Base-by-base conservation (phyloP, 2,888 invertebrate species). In the Scaptomyza cyrtandrae region DNA sequence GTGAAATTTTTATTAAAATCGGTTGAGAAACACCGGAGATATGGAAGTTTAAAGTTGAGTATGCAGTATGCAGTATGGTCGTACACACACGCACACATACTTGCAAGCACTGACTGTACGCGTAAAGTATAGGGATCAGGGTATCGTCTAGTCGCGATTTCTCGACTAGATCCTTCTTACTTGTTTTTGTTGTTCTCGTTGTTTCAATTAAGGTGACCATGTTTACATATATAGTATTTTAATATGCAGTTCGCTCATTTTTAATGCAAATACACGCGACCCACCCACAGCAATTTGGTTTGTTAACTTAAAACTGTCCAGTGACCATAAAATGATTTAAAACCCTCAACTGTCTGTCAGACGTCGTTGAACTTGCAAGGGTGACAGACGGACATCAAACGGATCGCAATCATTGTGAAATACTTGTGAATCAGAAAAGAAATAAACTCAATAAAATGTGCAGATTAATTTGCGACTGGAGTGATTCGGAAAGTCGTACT, bases 221-320 rank as follows among this genome's bases (percentile, higher is more conserved):
- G 43, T 50, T 58, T n/a, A 37, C 50, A 39, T 39, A 53, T 31
- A 6, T 31, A 6, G 11, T 35, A 49, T 16, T 31, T 35, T 19
- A 44, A 46, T 49, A 41, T 69, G 59, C 57, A 56, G 39, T 24
- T 45, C 14, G 45, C 29, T 78, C 37, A 81, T 83, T 71, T 68
- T 59, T 19, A 59, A 83, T 85, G 79, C 82, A 82, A n/a, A 63
- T 6, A 59, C 82, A 83, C 86, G 88, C 88, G 58, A 87, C 43
- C 58, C 67, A 35, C 13, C 9, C 49, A 29, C 41, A 63, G 63
- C 78, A 77, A 50, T 63, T 82, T 65, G 54, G 54, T 60, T 66
- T 14, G 43, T 58, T 63, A 50, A 7, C 58, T 68, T 65, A 37
- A 37, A 41, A 55, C 35, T 54, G 33, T 29, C 35, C 44, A 67